Percentiles rank a stretch among this genome's conserved stretches.
Evolutionary conservation across 2,113 vertebrate genomes (phyloP).

Genomic region (Cynopterus brachyotis): DNA sequence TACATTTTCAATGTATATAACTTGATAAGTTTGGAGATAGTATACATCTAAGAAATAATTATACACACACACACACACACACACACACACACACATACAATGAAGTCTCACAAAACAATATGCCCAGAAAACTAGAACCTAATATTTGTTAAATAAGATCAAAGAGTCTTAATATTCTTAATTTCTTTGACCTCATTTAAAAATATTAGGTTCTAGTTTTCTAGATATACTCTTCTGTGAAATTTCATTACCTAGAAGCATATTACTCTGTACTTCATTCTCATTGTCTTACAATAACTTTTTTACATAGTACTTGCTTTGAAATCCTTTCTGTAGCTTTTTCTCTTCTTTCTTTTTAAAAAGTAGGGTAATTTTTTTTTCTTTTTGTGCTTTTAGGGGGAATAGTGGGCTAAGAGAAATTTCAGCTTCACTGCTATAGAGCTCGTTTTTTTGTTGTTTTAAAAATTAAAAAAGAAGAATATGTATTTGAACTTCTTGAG

Average conservation of each 20-base stretch:
- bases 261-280: neutral
- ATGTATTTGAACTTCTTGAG: neutral
- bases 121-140: neutral
- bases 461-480: neutral
- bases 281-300: neutral
- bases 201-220: neutral
- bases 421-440: neutral
- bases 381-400: neutral
- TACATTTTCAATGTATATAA: neutral
- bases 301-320: neutral
- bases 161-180: neutral
- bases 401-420: neutral
- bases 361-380: neutral
- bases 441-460: neutral
- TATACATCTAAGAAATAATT: neutral
- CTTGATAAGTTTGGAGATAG: neutral
- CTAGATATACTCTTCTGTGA: neutral
- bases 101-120: neutral
- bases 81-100: no score
- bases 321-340: neutral
- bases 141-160: neutral
- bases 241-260: neutral
- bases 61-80: no score
- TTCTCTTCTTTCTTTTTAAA: neutral
- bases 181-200: neutral